Conservation (phyloP, 2,888 invertebrate genomes). For the Scotopteryx bipunctaria region DNA sequence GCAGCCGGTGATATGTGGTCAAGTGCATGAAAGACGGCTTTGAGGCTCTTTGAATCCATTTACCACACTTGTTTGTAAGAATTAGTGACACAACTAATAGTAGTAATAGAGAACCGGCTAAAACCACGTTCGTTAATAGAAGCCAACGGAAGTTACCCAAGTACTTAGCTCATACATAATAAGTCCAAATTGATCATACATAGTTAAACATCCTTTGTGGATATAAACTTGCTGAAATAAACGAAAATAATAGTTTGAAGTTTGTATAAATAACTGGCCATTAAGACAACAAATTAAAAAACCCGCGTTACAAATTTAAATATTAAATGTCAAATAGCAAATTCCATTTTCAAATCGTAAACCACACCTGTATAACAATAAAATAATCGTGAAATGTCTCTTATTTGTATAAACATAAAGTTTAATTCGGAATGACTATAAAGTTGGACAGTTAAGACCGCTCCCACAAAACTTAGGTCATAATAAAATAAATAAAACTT, state of each 20-base stretch:
- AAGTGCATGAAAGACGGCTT: no score
- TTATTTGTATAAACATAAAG: slow-evolving; percentile 12
- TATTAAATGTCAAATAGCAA: slow-evolving; percentile 55
- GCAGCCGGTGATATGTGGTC: no score
- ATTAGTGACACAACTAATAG: no score
- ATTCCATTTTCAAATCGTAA: slow-evolving; percentile 59
- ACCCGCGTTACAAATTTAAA: slow-evolving; percentile 37
- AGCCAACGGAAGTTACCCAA: neutral
- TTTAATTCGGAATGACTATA: slow-evolving; percentile 18
- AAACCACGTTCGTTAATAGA: neutral
- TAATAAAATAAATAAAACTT: slow-evolving; percentile 1
- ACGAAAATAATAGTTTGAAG: neutral
- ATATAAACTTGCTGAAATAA: neutral
- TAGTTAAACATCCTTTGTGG: neutral
- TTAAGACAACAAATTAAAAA: slow-evolving; percentile 25
- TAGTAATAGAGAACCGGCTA: neutral
- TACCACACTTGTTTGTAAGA: no score
- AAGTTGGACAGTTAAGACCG: slow-evolving; percentile 11
- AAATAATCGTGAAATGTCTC: slow-evolving; percentile 16
- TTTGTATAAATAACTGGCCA: slow-evolving; percentile 13
- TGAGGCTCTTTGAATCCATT: no score
- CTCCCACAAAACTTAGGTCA: slow-evolving; percentile 11
- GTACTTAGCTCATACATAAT: neutral
- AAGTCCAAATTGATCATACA: neutral
- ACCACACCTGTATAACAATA: slow-evolving; percentile 38